phyloP scores from a whole-genome alignment of 37 sponge, comb jelly and placozoan species.

The Hexactinellida sp. region DNA sequence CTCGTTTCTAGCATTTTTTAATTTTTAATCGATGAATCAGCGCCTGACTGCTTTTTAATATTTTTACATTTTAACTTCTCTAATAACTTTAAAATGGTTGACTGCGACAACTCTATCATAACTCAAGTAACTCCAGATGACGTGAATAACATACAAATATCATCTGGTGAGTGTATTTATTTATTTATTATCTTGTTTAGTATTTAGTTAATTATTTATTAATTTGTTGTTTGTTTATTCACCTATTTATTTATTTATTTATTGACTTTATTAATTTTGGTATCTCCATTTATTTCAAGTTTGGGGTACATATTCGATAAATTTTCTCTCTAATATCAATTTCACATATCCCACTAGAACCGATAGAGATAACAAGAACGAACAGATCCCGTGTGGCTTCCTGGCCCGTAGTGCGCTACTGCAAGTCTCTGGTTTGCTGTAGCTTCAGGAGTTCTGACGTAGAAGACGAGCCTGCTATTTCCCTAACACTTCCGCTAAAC shows the following conservation, averaged over 20 bases:
- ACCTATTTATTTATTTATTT: neutral
- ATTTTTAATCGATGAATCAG: neutral
- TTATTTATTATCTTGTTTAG: neutral
- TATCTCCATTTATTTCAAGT: neutral
- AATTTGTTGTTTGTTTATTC: neutral
- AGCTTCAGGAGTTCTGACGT: neutral
- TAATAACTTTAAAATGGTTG: neutral
- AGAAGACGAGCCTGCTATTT: neutral
- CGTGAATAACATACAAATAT: neutral
- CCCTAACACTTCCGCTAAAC: no score
- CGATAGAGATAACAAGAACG: neutral
- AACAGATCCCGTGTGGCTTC: neutral
- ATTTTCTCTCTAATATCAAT: neutral
- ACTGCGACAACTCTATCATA: neutral
- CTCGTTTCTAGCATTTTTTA: slow-evolving; percentile 15
- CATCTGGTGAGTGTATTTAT: neutral
- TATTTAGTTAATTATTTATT: neutral
- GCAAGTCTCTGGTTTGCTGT: neutral
- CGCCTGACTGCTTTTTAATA: neutral
- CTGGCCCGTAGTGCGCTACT: neutral
- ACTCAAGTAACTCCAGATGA: slow-evolving; percentile 4
- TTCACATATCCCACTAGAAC: neutral
- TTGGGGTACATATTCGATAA: neutral
- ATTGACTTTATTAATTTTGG: neutral
- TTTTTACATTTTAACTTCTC: neutral